Conservation (phyloP, 1,140 invertebrate genomes). For the Lepidurus apus region DNA sequence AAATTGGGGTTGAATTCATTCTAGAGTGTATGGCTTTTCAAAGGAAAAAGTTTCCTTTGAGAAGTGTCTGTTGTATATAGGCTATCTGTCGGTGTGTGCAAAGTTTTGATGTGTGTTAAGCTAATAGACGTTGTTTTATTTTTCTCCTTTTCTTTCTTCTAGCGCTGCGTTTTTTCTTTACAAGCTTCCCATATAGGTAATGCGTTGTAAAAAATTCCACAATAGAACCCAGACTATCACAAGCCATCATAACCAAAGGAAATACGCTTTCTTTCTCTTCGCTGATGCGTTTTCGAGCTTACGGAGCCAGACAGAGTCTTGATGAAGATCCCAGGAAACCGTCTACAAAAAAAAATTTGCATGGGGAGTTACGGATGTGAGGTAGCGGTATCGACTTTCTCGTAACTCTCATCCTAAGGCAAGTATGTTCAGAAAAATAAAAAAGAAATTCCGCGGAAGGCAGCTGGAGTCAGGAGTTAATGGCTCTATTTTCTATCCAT, state of each 20-base stretch:
- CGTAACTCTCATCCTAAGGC: not conserved
- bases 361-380: not conserved
- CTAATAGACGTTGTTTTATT: no score
- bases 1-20: no score
- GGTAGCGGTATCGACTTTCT: not conserved
- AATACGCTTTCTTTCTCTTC: not conserved
- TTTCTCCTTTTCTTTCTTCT: no score
- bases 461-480: not conserved
- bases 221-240: not conserved
- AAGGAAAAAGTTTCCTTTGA: no score
- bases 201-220: not conserved
- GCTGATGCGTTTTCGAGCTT: not conserved
- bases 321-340: not conserved
- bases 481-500: not conserved
- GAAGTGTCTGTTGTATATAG: no score
- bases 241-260: not conserved
- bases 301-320: not conserved
- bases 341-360: not conserved
- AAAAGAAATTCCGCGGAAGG: not conserved
- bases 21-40: no score
- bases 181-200: not conserved
- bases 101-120: no score
- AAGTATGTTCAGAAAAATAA: not conserved
- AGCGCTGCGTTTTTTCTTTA: no score
- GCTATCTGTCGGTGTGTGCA: no score